phyloP scores from a whole-genome alignment of 2,888 invertebrate genomes.

The Scaptomyza tumidula region DNA sequence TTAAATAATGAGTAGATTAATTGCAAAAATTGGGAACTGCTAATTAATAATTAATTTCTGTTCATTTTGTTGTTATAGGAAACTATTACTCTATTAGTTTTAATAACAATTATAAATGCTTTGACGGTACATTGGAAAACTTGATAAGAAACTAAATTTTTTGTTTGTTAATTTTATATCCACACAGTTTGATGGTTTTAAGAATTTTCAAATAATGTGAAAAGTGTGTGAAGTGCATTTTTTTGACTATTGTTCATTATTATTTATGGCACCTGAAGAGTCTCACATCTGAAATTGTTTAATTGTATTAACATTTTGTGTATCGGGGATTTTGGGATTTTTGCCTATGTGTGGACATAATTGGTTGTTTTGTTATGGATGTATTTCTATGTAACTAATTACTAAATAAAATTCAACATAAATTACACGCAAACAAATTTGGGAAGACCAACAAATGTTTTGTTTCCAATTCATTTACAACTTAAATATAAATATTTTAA shows the following conservation, averaged over 20 bases:
- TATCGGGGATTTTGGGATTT: background rate
- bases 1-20: conserved; percentile 71
- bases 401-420: conserved; percentile 75
- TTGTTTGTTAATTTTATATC: conserved; percentile 41
- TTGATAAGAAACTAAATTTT: conserved; percentile 65
- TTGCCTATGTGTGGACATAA: conserved; percentile 57
- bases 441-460: conserved; percentile 77
- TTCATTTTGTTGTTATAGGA: conserved; percentile 51
- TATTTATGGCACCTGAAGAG: conserved; percentile 73
- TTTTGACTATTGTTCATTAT: conserved; percentile 65
- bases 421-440: conserved; percentile 69
- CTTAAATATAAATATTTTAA: conserved; percentile 41
- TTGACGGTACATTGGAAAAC: conserved; percentile 80
- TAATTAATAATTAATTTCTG: conserved; percentile 43
- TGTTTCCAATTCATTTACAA: conserved; percentile 55
- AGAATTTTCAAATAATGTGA: conserved; percentile 5
- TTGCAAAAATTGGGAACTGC: conserved; percentile 46
- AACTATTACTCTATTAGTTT: conserved; percentile 62
- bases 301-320: conserved; percentile 37
- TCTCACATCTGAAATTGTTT: conserved; percentile 64
- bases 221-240: conserved; percentile 9
- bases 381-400: conserved; percentile 46
- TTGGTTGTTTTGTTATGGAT: conserved; percentile 29
- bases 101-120: conserved; percentile 80
- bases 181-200: conserved; percentile 48